Conservation (phyloP, 2,113 vertebrate species). For the Hystrix brachyura region DNA sequence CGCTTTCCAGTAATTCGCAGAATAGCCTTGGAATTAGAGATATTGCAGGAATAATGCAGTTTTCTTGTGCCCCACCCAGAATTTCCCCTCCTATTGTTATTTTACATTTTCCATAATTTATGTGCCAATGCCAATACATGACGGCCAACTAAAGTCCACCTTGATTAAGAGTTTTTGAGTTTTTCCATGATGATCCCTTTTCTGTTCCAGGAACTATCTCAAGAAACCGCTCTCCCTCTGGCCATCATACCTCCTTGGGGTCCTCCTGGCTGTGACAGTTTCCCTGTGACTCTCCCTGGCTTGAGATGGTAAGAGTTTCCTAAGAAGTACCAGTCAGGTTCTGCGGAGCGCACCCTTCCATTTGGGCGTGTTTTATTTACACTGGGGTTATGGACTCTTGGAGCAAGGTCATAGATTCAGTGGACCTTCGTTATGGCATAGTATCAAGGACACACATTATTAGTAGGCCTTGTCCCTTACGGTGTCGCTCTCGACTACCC, state of each 20-base stretch:
- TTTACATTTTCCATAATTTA: not conserved
- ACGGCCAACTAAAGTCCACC: not conserved
- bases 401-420: not conserved
- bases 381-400: not conserved
- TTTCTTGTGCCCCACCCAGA: not conserved
- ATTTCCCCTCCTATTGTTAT: not conserved
- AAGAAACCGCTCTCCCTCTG: not conserved
- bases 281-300: not conserved
- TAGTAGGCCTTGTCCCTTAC: not conserved
- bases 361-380: not conserved
- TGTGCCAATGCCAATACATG: not conserved
- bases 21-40: not conserved
- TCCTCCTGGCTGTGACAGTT: not conserved
- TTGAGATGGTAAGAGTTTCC: not conserved
- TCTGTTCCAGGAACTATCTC: not conserved
- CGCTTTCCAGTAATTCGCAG: not conserved
- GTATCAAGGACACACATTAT: not conserved
- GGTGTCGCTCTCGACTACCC: not conserved
- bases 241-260: not conserved
- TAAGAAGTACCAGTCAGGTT: not conserved
- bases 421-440: not conserved
- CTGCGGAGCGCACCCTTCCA: not conserved
- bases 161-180: not conserved
- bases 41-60: not conserved
- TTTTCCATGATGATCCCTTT: not conserved